phyloP scores from a whole-genome alignment of 2,888 invertebrate species.

The Ganaspis brasiliensis region DNA sequence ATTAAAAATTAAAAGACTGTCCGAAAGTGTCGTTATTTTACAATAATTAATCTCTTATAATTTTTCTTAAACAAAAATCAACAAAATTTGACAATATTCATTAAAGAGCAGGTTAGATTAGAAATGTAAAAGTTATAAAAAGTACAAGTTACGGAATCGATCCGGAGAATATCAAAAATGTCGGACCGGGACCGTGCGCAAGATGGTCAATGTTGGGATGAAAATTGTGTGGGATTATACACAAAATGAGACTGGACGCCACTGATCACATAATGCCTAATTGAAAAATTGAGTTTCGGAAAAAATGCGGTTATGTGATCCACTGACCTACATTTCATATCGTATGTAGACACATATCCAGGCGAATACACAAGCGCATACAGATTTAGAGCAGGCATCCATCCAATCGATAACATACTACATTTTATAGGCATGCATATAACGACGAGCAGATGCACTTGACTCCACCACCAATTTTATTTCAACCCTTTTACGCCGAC shows the following conservation, averaged over 20 bases:
- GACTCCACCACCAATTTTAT: constrained; percentile 45
- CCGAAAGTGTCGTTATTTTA: no score
- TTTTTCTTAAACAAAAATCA: no score
- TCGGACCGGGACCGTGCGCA: not conserved
- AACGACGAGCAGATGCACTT: constrained; percentile 48
- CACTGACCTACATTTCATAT: constrained; percentile 76
- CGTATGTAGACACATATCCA: constrained; percentile 69
- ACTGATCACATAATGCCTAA: constrained; percentile 67
- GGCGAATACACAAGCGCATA: constrained; percentile 71
- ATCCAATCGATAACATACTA: constrained; percentile 76
- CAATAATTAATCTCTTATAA: no score
- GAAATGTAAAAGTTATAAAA: no score
- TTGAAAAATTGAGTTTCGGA: constrained; percentile 72
- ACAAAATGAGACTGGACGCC: constrained; percentile 59
- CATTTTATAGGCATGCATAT: constrained; percentile 70
- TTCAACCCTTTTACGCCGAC: constrained; percentile 12
- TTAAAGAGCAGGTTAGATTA: no score
- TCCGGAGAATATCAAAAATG: not conserved
- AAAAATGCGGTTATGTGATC: constrained; percentile 72
- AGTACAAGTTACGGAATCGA: no score
- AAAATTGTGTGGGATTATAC: constrained; percentile 51
- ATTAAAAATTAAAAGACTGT: no score
- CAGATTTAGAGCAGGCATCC: constrained; percentile 76
- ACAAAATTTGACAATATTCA: no score
- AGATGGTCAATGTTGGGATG: not conserved